These are phyloP conservation scores for Paratilapia polleni DNA, from an alignment of 2,113 vertebrate genomes.

Conservation along the genomic window DNA sequence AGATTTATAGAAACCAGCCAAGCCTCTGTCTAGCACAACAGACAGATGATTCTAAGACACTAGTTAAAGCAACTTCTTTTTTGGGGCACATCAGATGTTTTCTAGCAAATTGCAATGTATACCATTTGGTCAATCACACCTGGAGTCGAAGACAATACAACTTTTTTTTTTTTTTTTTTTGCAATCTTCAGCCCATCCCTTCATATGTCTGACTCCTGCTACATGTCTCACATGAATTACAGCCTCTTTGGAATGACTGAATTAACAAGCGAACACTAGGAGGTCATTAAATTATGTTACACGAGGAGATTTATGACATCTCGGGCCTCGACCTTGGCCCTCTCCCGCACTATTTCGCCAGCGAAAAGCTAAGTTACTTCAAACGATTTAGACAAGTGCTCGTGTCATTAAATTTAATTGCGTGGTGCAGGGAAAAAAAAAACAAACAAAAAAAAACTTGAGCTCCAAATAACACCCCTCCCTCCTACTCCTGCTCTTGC, in stretches of 20 bases:
- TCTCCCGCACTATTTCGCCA: slow-evolving; percentile 41
- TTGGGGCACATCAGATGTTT: background rate
- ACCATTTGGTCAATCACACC: background rate
- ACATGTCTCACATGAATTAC: slow-evolving; percentile 41
- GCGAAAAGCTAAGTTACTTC: slow-evolving; percentile 30
- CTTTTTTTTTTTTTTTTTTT: background rate
- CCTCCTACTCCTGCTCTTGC: background rate
- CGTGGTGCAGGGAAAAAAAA: background rate
- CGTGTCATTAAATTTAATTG: slow-evolving; percentile 58
- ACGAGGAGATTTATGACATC: slow-evolving; percentile 45
- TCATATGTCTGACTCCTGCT: background rate
- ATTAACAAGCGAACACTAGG: background rate
- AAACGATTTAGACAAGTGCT: slow-evolving; percentile 28
- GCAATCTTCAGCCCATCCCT: background rate
- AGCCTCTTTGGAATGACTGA: slow-evolving; percentile 21
- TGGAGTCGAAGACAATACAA: background rate
- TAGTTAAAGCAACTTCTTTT: too few species aligned
- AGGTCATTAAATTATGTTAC: slow-evolving; percentile 67
- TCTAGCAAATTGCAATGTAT: background rate
- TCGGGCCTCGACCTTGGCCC: slow-evolving; percentile 60
- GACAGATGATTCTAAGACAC: background rate
- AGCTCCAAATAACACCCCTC: slow-evolving; percentile 28
- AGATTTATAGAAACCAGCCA: slow-evolving; percentile 20
- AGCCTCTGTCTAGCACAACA: background rate
- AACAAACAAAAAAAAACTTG: background rate